Base-by-base conservation (phyloP, 2,888 invertebrate genomes). In the Synanthedon myopaeformis region DNA sequence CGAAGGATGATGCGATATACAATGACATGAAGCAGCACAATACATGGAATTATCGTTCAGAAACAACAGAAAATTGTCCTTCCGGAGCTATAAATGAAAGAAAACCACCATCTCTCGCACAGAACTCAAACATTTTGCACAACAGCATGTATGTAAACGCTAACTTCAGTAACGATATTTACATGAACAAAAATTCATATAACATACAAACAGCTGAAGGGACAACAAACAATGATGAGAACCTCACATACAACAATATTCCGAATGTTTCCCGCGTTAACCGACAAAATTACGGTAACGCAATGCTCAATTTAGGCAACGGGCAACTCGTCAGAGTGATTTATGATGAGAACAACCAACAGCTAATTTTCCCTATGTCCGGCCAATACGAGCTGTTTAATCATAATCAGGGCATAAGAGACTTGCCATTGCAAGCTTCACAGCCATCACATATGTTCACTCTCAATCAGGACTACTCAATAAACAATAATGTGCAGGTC, bases 341-440 rank as follows among this genome's bases (percentile, higher is more conserved):
- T 58, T 87, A 85, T 63, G 87, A 88, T 56, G 82, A 86, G 64
- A 86, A 85, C 62, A 85, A 84, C 60, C 81, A 84, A 62, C 85
- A 82, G 54, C 76, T 83, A 13, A 83, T 87, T 54, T 77, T 88
- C 50, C 87, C 88, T 1, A 79, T 84, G 76, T 70, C 82, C 56
- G 79, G 81, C 56, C 85, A 86, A 66, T 88, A 88, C 59, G 88
- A 88, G 59, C 69, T 83, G 41, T 88, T 87, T 60, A 84, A 79
- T 60, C 77, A 79, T 55, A 82, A 78, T 55, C 83, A 79, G 59
- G 79, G 78, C 4, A 59, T 79, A 42, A 70, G 79, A 12, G 86
- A 86, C 55, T 65, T 76, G 53, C 80, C 84, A 0, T 54, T 81
- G 54, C 83, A 77, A 56, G 61, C 74, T 49, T 59, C 78, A 2